Evolutionary conservation across 1,140 invertebrate species (phyloP), one percentile per base, ranked within the genome.

Genomic region (Meloidogyne chitwoodi): DNA sequence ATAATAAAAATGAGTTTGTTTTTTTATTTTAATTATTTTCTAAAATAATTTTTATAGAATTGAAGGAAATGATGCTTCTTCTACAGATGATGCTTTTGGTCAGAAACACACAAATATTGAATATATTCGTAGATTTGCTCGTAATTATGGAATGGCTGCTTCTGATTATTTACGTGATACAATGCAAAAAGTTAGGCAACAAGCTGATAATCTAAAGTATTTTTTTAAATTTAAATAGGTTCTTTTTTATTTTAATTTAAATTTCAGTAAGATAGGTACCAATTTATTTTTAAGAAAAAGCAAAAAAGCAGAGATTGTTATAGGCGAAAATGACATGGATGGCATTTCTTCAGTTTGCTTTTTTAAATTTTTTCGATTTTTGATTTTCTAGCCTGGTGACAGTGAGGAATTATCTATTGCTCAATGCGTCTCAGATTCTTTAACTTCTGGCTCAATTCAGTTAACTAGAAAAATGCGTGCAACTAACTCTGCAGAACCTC

Each of bases 371-470:
- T 56, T n/a, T 56, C 1, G 3, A n/a, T 56, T 56, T 56, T 56
- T n/a, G n/a, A 3, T 56, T 56, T 56, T 56, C n/a, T 14, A 73
- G 71, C 38, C 64, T 27, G 71, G 56, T 16, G 71, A 73, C 44
- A 73, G 71, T 63, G 71, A 73, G 19, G 56, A 73, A 14, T n/a
- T 73, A 64, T 73, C 71, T 6, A 73, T 73, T 38, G 56, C 56
- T 19, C 56, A 61, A 14, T 41, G 56, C 34, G 26, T 61, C 16
- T 73, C 71, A 0, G 48, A 56, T 8, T n/a, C 48, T 19, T 16
- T 63, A 22, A 14, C 38, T n/a, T 56, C 71, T 61, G 29, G 38
- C 3, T 26, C 71, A 6, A n/a, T n/a, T 22, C 48, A 56, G 6
- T 4, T 73, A 34, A 22, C 24, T 64, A 29, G 71, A 62, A 34